Conservation (phyloP, 2,113 vertebrate genomes). For the Oxyura jamaicensis region DNA sequence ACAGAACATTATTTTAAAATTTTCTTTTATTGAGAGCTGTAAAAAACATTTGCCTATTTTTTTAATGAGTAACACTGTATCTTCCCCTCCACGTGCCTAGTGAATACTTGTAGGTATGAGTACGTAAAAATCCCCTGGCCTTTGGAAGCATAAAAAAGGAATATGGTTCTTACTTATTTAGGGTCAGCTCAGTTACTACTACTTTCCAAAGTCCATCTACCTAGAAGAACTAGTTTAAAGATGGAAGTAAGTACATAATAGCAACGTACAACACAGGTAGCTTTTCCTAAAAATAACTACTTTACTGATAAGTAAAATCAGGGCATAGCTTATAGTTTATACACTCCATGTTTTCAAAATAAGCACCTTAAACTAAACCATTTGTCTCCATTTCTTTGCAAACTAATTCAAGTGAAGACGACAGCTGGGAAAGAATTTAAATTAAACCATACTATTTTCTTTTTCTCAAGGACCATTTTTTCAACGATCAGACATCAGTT, state of each 20-base stretch:
- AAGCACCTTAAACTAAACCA: neutral
- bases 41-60: neutral
- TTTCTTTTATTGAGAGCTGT: neutral
- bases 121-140: neutral
- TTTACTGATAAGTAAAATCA: neutral
- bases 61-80: neutral
- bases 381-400: neutral
- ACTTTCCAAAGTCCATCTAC: neutral
- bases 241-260: neutral
- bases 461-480: neutral
- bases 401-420: neutral
- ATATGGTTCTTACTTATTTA: neutral
- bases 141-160: neutral
- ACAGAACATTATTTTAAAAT: neutral
- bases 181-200: neutral
- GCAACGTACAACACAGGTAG: neutral
- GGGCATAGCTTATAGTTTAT: neutral
- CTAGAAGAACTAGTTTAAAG: neutral
- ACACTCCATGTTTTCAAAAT: neutral
- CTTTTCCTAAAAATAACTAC: neutral
- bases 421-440: neutral
- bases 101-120: fast-evolving
- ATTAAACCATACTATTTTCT: neutral
- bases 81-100: neutral
- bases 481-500: neutral